Evolutionary conservation across 1,140 invertebrate species (phyloP), one percentile per base, ranked within the genome.

Genomic region (Phortica variegata): DNA sequence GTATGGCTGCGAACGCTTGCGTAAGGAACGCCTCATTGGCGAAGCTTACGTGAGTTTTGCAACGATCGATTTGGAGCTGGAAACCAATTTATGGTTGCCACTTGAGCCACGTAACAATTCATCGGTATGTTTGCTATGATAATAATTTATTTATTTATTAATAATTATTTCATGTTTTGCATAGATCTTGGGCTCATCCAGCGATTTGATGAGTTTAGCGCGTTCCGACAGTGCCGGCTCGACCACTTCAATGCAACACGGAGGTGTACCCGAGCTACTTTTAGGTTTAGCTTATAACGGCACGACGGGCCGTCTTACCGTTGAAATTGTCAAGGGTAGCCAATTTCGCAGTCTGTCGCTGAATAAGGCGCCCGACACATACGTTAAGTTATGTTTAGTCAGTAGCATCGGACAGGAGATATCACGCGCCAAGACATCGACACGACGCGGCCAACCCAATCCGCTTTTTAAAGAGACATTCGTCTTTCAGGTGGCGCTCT

Each of bases 401-500:
- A 93, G 91, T 65, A 93, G 90, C 37, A 90, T 89, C 58, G 91
- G 92, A 9, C 90, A 95, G 77, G 93, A 96, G 78, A 90, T 97
- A 76, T 88, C 90, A 0, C 82, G 90, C 32, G 89, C 90, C 65
- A 97, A 97, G 78, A 95, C 93, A 5, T 91, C 90, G 16, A 84
- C 94, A 1, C 81, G 90, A 55, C 81, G 93, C 23, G 91, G 91
- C 13, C 93, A 95, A 77, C 93, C 93, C 17, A 95, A 96, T 81
- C 93, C 93, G 32, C 83, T 95, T 7, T 97, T 94, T 72, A 95
- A 96, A 75, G 93, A 97, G 79, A 92, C 93, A 1, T 97, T 97
- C 77, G 88, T 95, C 77, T 97, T 96, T 80, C 93, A 95, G 81
- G 92, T 97, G 62, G 91, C 93, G 21, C 79, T 96, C 47, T 97